Evolutionary conservation across 2,113 vertebrate species (phyloP).

Genomic region (Caranx melampygus): DNA sequence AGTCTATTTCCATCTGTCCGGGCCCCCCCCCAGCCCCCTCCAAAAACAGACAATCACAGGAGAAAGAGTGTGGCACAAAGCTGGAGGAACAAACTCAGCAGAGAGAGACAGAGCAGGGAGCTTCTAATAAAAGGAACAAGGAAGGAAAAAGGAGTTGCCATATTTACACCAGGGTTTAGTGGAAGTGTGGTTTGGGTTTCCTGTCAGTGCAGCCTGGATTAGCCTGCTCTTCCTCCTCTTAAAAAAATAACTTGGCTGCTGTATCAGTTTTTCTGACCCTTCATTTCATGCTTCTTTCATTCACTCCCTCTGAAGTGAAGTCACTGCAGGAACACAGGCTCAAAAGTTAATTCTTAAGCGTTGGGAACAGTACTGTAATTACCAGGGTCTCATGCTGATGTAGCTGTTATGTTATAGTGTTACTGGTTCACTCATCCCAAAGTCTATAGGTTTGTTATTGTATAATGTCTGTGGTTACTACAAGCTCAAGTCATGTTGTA

Average conservation of each 20-base stretch:
- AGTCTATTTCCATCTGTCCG: constrained; percentile 41
- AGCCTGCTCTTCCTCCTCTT: constrained; percentile 1
- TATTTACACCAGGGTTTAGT: constrained; percentile 10
- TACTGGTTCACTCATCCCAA: no score
- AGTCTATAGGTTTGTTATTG: no score
- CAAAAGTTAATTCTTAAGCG: not conserved
- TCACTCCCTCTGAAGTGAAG: not conserved
- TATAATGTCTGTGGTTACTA: no score
- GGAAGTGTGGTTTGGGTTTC: constrained; percentile 12
- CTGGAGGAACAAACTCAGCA: not conserved
- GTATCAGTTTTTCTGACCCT: not conserved
- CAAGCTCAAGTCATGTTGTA: no score
- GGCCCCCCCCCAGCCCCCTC: not conserved
- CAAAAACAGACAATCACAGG: constrained; percentile 1
- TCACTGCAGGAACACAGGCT: not conserved
- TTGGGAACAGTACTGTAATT: no score
- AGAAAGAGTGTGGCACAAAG: constrained; percentile 1
- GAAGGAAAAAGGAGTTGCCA: not conserved
- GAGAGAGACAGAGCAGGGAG: not conserved
- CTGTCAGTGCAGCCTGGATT: constrained; percentile 10
- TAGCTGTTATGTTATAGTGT: no score
- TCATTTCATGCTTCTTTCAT: not conserved
- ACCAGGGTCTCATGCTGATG: no score
- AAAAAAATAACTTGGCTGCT: not conserved
- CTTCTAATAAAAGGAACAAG: not conserved